Conservation (phyloP, 2,113 vertebrate species). For the Sebastes fasciatus region DNA sequence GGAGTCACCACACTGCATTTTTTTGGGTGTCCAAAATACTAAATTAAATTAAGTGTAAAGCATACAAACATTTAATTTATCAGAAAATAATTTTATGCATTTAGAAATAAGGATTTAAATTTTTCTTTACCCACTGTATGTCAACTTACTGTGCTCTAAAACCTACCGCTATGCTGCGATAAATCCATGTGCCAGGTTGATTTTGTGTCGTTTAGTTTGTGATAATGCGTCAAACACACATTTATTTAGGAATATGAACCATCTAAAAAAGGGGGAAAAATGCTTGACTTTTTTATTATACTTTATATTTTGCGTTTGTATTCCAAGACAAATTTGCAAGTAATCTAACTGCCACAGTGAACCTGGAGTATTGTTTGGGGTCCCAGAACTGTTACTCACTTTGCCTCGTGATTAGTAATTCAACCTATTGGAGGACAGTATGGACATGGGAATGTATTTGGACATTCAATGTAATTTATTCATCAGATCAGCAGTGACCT, state of each 20-base stretch:
- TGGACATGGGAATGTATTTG: neutral
- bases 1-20: neutral
- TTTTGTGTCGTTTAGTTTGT: neutral
- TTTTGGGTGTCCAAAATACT: neutral
- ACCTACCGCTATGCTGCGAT: neutral
- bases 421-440: neutral
- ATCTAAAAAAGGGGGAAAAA: neutral
- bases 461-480: neutral
- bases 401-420: neutral
- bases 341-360: neutral
- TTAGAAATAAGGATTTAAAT: neutral
- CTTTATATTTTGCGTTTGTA: neutral
- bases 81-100: neutral
- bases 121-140: neutral
- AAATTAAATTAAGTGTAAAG: neutral
- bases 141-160: neutral
- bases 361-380: neutral
- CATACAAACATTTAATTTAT: neutral
- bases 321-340: neutral
- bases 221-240: neutral
- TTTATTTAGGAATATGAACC: neutral
- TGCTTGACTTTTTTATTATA: neutral
- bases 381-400: neutral
- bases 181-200: neutral
- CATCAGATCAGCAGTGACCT: neutral